Evolutionary conservation across 2,888 invertebrate genomes (phyloP), one percentile per base, ranked within the genome.

Genomic region (Archips crataeganus): DNA sequence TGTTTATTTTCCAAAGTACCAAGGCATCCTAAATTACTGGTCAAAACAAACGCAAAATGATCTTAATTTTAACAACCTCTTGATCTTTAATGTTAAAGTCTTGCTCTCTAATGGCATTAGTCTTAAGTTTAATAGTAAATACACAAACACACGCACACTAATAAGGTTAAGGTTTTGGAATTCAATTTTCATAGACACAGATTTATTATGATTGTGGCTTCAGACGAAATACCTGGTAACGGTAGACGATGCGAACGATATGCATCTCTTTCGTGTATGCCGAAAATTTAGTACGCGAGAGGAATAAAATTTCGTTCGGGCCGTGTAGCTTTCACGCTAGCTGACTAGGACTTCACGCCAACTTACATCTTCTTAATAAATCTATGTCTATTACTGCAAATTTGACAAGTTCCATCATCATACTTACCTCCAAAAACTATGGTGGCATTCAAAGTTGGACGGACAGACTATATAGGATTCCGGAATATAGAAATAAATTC

Each of bases 21-120:
- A 49, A 64, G 65, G 10, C 15, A 6, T 65, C n/a, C 51, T 34
- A 64, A 32, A 60, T 36, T 60, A 39, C 13, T 60, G 23, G 60
- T 39, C 60, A 60, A 60, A 59, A 36, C 2, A 60, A 32, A 54
- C 23, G 11, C 32, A 32, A 10, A 36, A 51, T 3, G n/a, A 15
- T 65, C 51, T 65, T 36, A 65, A n/a, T 23, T 42, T 23, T 65
- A 36, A 49, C 8, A 64, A 65, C 51, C 51, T 36, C 15, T 15
- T 11, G 49, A 15, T 65, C 34, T 34, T 51, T 36, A 10, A 15
- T 10, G 49, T 39, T 61, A 42, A 69, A 62, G 70, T 70, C 62
- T 70, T 62, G 70, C 62, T 62, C 54, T 54, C 42, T 65, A 62
- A 51, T 67, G 62, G 69, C 69, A 62, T 71, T 57, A 59, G 64